Evolutionary conservation across 37 sponge, comb jelly and placozoan species (phyloP).

Genomic region (Halichondria panicea): DNA sequence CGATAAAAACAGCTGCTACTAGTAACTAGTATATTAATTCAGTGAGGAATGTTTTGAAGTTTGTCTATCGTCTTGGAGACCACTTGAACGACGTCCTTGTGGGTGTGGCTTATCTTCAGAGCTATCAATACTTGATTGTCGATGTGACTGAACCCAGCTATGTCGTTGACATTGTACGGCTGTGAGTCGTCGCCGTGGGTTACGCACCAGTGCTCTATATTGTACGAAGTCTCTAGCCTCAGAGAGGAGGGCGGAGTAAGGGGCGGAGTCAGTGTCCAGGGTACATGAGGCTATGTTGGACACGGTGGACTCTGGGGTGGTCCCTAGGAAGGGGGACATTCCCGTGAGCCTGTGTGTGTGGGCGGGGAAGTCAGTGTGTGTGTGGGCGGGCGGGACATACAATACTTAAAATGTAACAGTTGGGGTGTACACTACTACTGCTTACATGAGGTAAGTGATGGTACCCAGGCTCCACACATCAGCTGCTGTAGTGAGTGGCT

Average conservation of each 20-base stretch:
- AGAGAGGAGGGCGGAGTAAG: conserved; percentile 19
- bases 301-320: conserved; percentile 39
- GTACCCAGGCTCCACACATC: conserved; percentile 67
- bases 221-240: conserved; percentile 52
- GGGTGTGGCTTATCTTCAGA: neutral
- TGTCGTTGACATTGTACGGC: conserved; percentile 52
- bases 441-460: conserved; percentile 35
- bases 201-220: neutral
- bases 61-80: too few relatives aligned
- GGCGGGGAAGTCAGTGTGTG: neutral
- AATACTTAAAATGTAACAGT: neutral
- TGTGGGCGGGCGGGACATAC: too few relatives aligned
- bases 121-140: neutral
- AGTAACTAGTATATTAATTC: too few relatives aligned
- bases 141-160: conserved; percentile 35
- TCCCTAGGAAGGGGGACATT: conserved; percentile 53
- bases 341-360: conserved; percentile 48
- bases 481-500: conserved; percentile 53
- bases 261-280: conserved; percentile 4
- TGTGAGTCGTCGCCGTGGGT: conserved; percentile 36
- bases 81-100: neutral
- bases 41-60: too few relatives aligned
- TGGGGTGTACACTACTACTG: neutral
- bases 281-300: conserved; percentile 20
- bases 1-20: too few relatives aligned